Conservation (phyloP, 1,140 invertebrate species). For the Atta colombica region DNA sequence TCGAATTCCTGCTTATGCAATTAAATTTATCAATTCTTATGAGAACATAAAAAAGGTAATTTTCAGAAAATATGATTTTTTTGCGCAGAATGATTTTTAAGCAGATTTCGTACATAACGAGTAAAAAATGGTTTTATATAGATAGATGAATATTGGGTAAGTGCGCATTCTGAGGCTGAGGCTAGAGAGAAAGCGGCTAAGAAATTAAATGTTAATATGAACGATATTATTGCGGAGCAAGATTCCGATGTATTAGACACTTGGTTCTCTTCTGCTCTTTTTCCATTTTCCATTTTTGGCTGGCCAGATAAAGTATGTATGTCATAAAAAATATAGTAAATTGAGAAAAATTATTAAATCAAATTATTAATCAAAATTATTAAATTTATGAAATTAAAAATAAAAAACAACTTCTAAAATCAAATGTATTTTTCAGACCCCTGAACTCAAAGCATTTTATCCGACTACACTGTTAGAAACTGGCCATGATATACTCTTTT, state of each 20-base stretch:
- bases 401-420: slow-evolving; percentile 19
- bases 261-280: slow-evolving; percentile 99
- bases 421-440: slow-evolving; percentile 83
- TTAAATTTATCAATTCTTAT: slow-evolving; percentile 88
- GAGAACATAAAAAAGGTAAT: slow-evolving; percentile 24
- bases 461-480: slow-evolving; percentile 98
- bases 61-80: slow-evolving; percentile 23
- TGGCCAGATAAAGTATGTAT: slow-evolving; percentile 94
- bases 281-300: slow-evolving; percentile 98
- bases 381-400: slow-evolving; percentile 56
- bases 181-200: slow-evolving; percentile 94
- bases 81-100: neutral
- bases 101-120: neutral
- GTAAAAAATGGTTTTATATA: slow-evolving; percentile 71
- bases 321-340: neutral
- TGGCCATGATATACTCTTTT: slow-evolving; percentile 99
- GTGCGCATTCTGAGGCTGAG: slow-evolving; percentile 94
- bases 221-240: slow-evolving; percentile 91
- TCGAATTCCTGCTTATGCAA: slow-evolving; percentile 97
- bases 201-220: slow-evolving; percentile 91
- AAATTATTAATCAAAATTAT: slow-evolving; percentile 25
- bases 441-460: slow-evolving; percentile 93
- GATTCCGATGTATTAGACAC: slow-evolving; percentile 99
- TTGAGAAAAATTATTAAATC: too few relatives aligned
- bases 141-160: slow-evolving; percentile 95